Conservation (phyloP, 2,113 vertebrate genomes). For the Podarcis cretensis region DNA sequence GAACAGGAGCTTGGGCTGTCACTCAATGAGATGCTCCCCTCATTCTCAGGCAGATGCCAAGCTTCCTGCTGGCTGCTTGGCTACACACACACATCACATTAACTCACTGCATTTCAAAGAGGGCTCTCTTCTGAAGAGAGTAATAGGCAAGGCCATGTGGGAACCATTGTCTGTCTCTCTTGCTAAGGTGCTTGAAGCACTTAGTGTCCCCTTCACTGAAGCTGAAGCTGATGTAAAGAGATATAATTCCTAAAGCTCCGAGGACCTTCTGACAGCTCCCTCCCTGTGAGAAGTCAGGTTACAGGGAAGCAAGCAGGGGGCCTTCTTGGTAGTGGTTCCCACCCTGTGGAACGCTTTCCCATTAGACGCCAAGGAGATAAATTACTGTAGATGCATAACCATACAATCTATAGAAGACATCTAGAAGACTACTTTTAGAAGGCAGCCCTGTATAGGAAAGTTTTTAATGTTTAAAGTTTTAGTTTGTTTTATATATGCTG, state of each 20-base stretch:
- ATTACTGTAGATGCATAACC: too few species aligned
- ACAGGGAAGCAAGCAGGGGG: too few species aligned
- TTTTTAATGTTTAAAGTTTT: too few species aligned
- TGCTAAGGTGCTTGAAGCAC: background rate
- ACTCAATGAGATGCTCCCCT: slow-evolving; percentile 10
- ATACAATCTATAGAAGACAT: too few species aligned
- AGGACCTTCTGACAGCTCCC: too few species aligned
- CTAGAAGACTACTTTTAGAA: too few species aligned
- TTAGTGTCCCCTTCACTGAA: background rate
- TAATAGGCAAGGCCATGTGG: slow-evolving; percentile 6
- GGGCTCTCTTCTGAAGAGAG: background rate
- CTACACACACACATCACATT: background rate
- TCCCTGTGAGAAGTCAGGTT: too few species aligned
- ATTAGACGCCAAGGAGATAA: too few species aligned
- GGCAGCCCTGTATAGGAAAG: too few species aligned
- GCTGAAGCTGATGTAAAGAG: background rate
- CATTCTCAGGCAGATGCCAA: background rate
- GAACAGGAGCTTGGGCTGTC: background rate
- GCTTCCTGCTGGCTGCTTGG: background rate
- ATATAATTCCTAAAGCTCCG: background rate
- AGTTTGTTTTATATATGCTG: too few species aligned
- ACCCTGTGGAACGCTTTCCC: too few species aligned
- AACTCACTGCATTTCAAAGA: background rate
- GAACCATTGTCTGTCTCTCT: slow-evolving; percentile 12
- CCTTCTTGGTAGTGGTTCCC: too few species aligned